phyloP scores from a whole-genome alignment of 2,888 invertebrate species.

The Hemicrepidius hirtus region DNA sequence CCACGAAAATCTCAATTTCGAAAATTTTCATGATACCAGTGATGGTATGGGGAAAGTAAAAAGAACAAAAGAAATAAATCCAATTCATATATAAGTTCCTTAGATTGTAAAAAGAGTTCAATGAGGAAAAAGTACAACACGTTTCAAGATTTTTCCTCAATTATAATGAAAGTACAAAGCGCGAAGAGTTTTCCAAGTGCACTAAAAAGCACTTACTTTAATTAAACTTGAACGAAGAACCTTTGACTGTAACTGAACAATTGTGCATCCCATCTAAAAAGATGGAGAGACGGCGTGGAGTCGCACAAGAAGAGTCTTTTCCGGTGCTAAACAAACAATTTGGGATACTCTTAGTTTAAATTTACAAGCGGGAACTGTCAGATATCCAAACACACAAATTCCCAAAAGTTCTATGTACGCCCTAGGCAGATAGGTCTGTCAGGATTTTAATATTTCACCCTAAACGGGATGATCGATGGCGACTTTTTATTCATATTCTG shows the following conservation, averaged over 20 bases:
- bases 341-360: constrained; percentile 29
- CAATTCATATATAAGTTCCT: neutral
- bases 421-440: constrained; percentile 46
- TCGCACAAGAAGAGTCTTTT: constrained; percentile 12
- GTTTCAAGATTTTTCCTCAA: constrained; percentile 12
- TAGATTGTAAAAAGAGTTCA: constrained; percentile 1
- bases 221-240: constrained; percentile 36
- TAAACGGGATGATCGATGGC: constrained; percentile 59
- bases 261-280: constrained; percentile 28
- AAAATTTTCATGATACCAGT: too few species aligned
- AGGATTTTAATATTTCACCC: constrained; percentile 59
- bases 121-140: constrained; percentile 13
- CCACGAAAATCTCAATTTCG: too few species aligned
- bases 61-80: neutral
- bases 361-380: constrained; percentile 30
- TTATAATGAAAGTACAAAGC: constrained; percentile 28
- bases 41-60: too few species aligned
- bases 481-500: constrained; percentile 56
- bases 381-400: constrained; percentile 33
- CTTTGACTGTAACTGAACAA: constrained; percentile 32
- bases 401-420: constrained; percentile 35
- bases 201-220: constrained; percentile 36
- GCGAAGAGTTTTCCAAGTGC: constrained; percentile 24
- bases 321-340: constrained; percentile 41
- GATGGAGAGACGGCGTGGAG: neutral